Evolutionary conservation across 2,797 vertebrate genomes (phyloP).

Genomic region (Tragelaphus oryx): DNA sequence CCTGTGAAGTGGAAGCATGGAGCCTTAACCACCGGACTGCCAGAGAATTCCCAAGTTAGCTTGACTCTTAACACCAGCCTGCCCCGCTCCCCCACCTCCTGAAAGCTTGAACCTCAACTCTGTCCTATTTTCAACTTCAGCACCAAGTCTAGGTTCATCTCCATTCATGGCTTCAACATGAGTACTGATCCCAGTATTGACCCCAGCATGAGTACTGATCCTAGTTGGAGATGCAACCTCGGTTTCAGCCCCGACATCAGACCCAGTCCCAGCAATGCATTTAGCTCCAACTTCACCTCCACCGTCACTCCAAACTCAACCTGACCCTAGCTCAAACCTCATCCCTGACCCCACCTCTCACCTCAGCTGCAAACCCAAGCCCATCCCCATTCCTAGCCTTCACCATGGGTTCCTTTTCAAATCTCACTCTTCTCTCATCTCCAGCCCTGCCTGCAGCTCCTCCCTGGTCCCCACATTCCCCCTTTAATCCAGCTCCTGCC

Average conservation of each 20-base stretch:
- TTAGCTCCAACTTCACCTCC: background rate
- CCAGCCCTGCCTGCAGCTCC: background rate
- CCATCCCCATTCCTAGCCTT: background rate
- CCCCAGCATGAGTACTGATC: background rate
- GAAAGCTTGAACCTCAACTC: background rate
- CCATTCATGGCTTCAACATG: background rate
- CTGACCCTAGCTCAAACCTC: background rate
- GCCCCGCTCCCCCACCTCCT: background rate
- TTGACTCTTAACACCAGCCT: background rate
- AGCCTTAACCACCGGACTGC: background rate
- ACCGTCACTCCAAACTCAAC: background rate
- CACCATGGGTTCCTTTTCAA: background rate
- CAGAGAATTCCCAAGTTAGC: background rate
- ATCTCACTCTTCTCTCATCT: background rate
- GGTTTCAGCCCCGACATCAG: background rate
- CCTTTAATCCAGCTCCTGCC: background rate
- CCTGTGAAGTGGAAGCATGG: background rate
- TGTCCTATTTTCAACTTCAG: background rate
- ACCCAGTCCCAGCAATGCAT: background rate
- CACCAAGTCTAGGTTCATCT: background rate
- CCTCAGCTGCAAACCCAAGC: background rate
- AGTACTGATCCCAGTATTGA: too few species aligned
- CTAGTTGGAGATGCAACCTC: background rate
- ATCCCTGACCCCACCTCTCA: background rate
- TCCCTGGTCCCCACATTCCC: background rate